Percentiles rank a stretch among this genome's conserved stretches.
These are phyloP conservation scores for Tragulus kanchil DNA, from an alignment of 2,113 vertebrate species.

Conservation along the genomic window DNA sequence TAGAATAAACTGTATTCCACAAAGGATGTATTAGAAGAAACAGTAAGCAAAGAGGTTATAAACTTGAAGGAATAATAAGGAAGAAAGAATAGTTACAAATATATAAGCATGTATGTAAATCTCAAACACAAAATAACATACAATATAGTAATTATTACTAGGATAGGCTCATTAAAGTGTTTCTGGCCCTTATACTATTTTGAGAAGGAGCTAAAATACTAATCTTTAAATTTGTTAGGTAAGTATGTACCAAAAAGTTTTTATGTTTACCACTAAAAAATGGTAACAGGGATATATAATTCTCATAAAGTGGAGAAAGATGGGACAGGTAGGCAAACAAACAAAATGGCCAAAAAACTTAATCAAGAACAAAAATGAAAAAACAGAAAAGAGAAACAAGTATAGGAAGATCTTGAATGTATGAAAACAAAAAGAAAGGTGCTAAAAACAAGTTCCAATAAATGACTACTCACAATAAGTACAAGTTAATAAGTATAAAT, in stretches of 20 bases:
- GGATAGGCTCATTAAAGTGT: neutral
- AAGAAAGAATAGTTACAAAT: neutral
- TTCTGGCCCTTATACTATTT: neutral
- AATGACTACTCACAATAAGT: neutral
- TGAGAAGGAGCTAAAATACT: neutral
- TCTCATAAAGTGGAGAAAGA: neutral
- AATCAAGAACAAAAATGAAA: neutral
- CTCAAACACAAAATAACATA: slow-evolving; percentile 14
- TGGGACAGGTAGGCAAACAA: neutral
- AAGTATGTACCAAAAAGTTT: neutral
- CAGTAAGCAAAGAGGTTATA: neutral
- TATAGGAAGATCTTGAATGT: neutral
- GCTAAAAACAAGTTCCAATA: neutral
- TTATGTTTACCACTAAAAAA: neutral
- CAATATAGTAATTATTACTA: neutral
- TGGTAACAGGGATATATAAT: neutral
- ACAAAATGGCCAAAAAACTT: neutral
- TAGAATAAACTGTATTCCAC: neutral
- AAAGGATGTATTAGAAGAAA: neutral
- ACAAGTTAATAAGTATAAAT: neutral
- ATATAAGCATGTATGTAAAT: neutral
- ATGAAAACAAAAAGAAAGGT: neutral
- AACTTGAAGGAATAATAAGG: neutral
- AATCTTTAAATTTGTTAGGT: neutral
- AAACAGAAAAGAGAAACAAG: neutral